Percentiles rank a stretch among this genome's conserved stretches.
Evolutionary conservation across 2,113 vertebrate species (phyloP).

Genomic region (Eptesicus fuscus): DNA sequence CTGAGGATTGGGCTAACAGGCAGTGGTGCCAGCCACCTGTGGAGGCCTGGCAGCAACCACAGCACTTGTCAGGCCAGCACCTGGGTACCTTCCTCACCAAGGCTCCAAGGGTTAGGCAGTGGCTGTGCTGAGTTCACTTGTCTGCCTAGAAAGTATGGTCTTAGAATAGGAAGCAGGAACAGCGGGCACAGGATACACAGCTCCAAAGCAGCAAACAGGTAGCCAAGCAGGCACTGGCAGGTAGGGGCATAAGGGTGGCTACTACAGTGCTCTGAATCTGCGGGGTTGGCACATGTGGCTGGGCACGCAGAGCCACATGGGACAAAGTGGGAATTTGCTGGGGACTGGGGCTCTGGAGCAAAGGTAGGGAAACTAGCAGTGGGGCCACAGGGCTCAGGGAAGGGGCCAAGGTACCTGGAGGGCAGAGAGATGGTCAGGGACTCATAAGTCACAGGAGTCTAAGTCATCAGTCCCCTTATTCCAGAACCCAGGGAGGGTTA

Average conservation of each 20-base stretch:
- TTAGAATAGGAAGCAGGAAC: slow-evolving; percentile 79
- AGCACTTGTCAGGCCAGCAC: slow-evolving; percentile 71
- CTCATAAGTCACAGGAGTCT: neutral
- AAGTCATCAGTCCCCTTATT: neutral
- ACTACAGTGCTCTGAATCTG: slow-evolving; percentile 50
- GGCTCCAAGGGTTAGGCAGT: slow-evolving; percentile 49
- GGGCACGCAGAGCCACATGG: slow-evolving; percentile 76
- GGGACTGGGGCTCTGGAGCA: slow-evolving; percentile 78
- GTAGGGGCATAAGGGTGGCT: slow-evolving; percentile 65
- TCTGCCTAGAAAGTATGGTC: slow-evolving; percentile 78
- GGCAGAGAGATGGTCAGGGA: neutral
- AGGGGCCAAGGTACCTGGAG: neutral
- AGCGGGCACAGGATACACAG: slow-evolving; percentile 66
- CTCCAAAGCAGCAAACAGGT: slow-evolving; percentile 72
- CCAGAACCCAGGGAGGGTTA: neutral
- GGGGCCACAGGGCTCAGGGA: neutral
- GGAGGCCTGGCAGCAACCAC: slow-evolving; percentile 67
- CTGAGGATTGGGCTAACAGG: neutral
- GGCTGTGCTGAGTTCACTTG: slow-evolving; percentile 68
- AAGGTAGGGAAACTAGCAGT: slow-evolving; percentile 56
- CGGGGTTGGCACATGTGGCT: slow-evolving; percentile 73
- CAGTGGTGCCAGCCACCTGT: slow-evolving; percentile 57
- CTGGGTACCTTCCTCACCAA: slow-evolving; percentile 58
- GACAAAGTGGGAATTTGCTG: slow-evolving; percentile 78
- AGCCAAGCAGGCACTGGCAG: slow-evolving; percentile 78